Evolutionary conservation across 1,140 invertebrate genomes (phyloP), one percentile per base, ranked within the genome.

Genomic region (Tetragnatha versicolor): DNA sequence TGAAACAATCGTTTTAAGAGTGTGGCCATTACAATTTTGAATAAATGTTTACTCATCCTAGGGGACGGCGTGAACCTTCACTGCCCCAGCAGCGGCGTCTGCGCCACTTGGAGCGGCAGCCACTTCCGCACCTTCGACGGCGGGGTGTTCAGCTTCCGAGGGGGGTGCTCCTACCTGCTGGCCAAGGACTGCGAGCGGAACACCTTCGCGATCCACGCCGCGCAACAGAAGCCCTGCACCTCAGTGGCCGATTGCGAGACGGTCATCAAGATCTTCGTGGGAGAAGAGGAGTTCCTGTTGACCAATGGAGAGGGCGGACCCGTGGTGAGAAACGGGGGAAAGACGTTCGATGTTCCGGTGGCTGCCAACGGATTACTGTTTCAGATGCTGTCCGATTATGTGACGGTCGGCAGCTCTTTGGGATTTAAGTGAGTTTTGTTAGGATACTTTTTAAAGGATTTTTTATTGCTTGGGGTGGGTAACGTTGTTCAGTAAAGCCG

Each of bases 91-190:
- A 72, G 89, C 0, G 90, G 89, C 17, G 88, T 88, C 7, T 96
- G 94, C 83, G 89, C 91, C 51, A 90, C 90, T 2, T 95, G 94
- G 94, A 89, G 90, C 22, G 91, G 91, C 37, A 86, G 89, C 3
- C 93, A 95, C 85, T 93, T 91, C 81, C 92, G 93, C 83, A 95
- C 93, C 0, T 95, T 95, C 82, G 93, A 95, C 86, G 92, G 92
- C n/a, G 85, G 84, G 37, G 78, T 88, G n/a, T 88, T 85, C 82
- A 85, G 84, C 83, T 88, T 84, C 66, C 81, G 83, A 58, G 84
- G 84, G 2, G 37, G 47, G 3, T 85, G 84, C 70, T 65, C 82
- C 0, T 84, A 83, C 88, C 86, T 84, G 87, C 87, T 88, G 87
- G 75, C 75, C 25, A 39, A 82, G 33, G 83, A 85, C 58, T 83